Percentiles rank a stretch among this genome's conserved stretches.
These are phyloP conservation scores for Yponomeuta evonymella DNA, from an alignment of 2,888 invertebrate genomes.

Conservation along the genomic window DNA sequence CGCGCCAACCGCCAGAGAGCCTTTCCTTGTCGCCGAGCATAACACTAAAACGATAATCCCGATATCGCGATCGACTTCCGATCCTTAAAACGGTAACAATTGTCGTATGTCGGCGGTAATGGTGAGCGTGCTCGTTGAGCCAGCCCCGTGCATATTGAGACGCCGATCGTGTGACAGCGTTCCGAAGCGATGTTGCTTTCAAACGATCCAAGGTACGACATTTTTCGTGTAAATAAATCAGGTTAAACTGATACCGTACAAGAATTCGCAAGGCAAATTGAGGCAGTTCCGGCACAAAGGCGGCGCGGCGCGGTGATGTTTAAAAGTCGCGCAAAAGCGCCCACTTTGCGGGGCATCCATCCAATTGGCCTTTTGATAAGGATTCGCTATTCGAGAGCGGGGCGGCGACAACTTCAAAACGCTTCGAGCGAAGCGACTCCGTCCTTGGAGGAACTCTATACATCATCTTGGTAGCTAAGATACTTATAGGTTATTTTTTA, in stretches of 20 bases:
- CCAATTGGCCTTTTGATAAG: conserved; percentile 52
- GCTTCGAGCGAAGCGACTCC: conserved; percentile 27
- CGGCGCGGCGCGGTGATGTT: conserved; percentile 25
- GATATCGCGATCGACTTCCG: conserved; percentile 58
- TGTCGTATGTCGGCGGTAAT: conserved; percentile 61
- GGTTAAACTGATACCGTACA: conserved; percentile 18
- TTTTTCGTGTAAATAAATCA: not conserved
- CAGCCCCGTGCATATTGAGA: conserved; percentile 13
- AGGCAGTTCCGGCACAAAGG: conserved; percentile 19
- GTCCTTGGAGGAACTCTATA: not conserved
- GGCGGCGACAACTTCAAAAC: conserved; percentile 43
- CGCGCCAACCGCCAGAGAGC: conserved; percentile 53
- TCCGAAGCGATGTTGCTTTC: not conserved
- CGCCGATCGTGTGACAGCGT: not conserved
- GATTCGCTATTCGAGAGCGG: conserved; percentile 48
- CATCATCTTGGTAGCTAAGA: conserved; percentile 13
- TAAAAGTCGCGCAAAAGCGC: conserved; percentile 38
- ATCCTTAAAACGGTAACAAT: conserved; percentile 64
- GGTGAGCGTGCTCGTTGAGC: conserved; percentile 36
- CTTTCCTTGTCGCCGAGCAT: conserved; percentile 72
- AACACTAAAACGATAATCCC: conserved; percentile 70
- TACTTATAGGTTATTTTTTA: not conserved
- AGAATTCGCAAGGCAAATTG: conserved; percentile 18
- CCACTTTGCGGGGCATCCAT: conserved; percentile 55
- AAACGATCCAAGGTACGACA: not conserved